Conservation (phyloP, 2,888 invertebrate species). For the Julus scandinavius region DNA sequence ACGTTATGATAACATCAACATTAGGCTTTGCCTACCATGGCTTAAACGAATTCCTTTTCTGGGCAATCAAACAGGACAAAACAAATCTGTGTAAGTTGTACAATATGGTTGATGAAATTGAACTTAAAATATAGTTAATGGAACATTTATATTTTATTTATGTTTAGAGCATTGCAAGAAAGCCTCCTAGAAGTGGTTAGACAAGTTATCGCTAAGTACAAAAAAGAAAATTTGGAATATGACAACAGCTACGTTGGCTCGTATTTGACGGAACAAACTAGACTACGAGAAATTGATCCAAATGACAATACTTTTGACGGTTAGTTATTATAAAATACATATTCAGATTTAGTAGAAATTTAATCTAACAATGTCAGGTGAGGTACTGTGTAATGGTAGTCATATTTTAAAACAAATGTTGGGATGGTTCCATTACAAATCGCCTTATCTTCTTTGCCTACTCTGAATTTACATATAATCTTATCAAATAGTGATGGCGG, state of each 20-base stretch:
- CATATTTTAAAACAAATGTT: too few species aligned
- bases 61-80: background rate
- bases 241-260: slow-evolving; percentile 5
- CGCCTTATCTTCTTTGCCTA: too few species aligned
- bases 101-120: background rate
- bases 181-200: background rate
- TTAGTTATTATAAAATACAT: background rate
- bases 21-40: background rate
- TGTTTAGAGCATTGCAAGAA: background rate
- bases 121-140: background rate
- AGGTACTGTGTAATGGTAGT: too few species aligned
- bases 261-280: slow-evolving; percentile 37
- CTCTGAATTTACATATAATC: too few species aligned
- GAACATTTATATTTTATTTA: background rate
- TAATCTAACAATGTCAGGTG: too few species aligned
- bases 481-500: too few species aligned
- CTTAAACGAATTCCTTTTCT: slow-evolving; percentile 43
- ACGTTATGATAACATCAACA: slow-evolving; percentile 39
- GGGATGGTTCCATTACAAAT: too few species aligned
- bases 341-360: too few species aligned
- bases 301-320: background rate
- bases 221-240: background rate
- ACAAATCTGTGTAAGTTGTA: background rate
- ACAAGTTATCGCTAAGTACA: background rate
- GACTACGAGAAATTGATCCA: background rate